Evolutionary conservation across 2,113 vertebrate genomes (phyloP).

Genomic region (Meriones unguiculatus): DNA sequence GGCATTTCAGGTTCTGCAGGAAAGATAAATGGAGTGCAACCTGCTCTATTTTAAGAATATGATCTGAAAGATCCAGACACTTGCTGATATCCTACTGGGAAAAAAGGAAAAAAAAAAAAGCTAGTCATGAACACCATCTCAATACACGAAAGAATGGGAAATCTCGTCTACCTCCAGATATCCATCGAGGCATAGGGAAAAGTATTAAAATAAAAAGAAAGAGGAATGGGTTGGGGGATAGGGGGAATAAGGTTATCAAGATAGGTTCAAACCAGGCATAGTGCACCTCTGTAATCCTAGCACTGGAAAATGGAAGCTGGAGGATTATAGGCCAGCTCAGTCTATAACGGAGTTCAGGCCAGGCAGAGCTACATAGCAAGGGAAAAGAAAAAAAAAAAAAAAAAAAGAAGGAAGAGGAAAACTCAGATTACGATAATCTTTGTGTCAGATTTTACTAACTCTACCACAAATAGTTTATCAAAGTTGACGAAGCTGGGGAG

Average conservation of each 20-base stretch:
- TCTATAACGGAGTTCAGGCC: not conserved
- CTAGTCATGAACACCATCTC: not conserved
- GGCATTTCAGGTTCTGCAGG: not conserved
- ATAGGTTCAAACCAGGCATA: not conserved
- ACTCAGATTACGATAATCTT: not conserved
- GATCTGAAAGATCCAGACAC: not conserved
- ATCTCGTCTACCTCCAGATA: not conserved
- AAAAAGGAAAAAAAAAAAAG: not conserved
- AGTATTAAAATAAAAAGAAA: not conserved
- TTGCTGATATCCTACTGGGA: conserved; percentile 3
- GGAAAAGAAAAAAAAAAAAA: not conserved
- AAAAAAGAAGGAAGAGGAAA: not conserved
- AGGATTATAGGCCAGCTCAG: not conserved
- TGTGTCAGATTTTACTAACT: not conserved
- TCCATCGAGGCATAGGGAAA: not conserved
- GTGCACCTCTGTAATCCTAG: not conserved
- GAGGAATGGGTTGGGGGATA: not conserved
- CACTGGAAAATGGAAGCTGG: not conserved
- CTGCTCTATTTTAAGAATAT: conserved; percentile 25
- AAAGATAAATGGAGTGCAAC: conserved; percentile 27
- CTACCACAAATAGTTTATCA: not conserved
- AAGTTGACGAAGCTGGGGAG: not conserved
- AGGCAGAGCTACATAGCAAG: not conserved
- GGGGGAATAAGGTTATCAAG: not conserved
- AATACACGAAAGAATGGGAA: not conserved